A percentile compares a stretch with the other conserved stretches of the same genome.
phyloP scores from a whole-genome alignment of 2,797 vertebrate species.

The Varecia variegata region DNA sequence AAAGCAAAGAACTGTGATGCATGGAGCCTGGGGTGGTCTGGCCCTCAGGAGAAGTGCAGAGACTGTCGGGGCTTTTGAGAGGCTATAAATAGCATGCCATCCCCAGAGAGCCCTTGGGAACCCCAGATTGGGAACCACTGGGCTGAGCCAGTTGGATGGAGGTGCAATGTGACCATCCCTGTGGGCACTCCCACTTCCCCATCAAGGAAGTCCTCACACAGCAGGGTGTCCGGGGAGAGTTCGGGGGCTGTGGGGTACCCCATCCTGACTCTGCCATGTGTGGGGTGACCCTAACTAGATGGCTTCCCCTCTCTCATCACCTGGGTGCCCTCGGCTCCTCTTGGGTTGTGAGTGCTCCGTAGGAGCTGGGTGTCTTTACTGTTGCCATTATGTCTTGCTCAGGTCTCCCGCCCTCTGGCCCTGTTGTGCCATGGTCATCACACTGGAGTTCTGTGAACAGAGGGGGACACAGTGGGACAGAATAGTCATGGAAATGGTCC shows the following conservation, averaged over 20 bases:
- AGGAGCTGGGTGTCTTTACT: background rate
- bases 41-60: background rate
- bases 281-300: background rate
- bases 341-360: background rate
- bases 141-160: background rate
- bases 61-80: background rate
- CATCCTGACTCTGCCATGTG: background rate
- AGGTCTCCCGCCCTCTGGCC: background rate
- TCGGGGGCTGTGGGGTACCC: background rate
- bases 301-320: background rate
- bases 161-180: background rate
- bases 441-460: background rate
- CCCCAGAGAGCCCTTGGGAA: background rate
- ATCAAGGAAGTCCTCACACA: background rate
- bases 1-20: background rate
- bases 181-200: background rate
- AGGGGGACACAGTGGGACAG: too few species aligned
- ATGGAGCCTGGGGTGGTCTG: background rate
- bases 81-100: background rate
- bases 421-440: background rate
- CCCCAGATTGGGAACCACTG: background rate
- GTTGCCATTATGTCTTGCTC: rapidly evolving
- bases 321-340: background rate
- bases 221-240: background rate
- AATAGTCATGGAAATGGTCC: rapidly evolving